A percentile compares a stretch with the other conserved stretches of the same genome.
Conservation (phyloP, 1,140 invertebrate species). For the Thaumatotibia leucotreta region DNA sequence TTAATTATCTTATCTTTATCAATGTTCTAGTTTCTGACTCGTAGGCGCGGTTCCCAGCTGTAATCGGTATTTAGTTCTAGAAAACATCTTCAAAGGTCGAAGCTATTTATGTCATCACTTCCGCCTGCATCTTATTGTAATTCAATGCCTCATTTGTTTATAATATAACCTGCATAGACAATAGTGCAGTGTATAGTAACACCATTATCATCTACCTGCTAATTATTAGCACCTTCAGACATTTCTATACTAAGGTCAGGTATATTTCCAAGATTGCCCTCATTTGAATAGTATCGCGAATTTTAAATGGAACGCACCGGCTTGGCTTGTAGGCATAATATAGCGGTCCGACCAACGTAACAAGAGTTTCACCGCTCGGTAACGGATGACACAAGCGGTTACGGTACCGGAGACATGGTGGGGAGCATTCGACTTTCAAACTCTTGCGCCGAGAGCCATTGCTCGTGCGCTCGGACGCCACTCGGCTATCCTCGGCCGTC, state of each 20-base stretch:
- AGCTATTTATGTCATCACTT: constrained; percentile 23
- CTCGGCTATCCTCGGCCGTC: constrained; percentile 24
- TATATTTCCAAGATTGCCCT: neutral
- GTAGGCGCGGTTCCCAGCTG: neutral
- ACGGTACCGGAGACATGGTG: constrained; percentile 44
- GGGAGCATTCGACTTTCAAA: constrained; percentile 41
- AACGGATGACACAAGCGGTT: constrained; percentile 69
- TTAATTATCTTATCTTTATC: constrained; percentile 8
- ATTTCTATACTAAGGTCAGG: neutral
- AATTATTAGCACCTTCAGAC: neutral
- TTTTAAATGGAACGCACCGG: constrained; percentile 12
- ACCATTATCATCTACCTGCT: neutral
- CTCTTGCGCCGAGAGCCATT: constrained; percentile 39
- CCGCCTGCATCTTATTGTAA: constrained; percentile 24
- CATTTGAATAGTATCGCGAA: constrained; percentile 12
- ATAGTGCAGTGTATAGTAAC: no score
- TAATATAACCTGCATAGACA: constrained; percentile 1
- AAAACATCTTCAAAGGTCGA: constrained; percentile 13
- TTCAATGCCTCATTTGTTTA: constrained; percentile 26
- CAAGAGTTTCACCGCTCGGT: constrained; percentile 53
- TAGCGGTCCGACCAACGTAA: constrained; percentile 52
- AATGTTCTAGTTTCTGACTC: neutral
- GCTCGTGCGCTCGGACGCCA: constrained; percentile 24
- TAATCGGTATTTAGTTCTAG: neutral
- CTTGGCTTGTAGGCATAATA: constrained; percentile 42